These are phyloP conservation scores for Dryomyza anilis DNA, from an alignment of 2,888 invertebrate genomes.

Conservation along the genomic window DNA sequence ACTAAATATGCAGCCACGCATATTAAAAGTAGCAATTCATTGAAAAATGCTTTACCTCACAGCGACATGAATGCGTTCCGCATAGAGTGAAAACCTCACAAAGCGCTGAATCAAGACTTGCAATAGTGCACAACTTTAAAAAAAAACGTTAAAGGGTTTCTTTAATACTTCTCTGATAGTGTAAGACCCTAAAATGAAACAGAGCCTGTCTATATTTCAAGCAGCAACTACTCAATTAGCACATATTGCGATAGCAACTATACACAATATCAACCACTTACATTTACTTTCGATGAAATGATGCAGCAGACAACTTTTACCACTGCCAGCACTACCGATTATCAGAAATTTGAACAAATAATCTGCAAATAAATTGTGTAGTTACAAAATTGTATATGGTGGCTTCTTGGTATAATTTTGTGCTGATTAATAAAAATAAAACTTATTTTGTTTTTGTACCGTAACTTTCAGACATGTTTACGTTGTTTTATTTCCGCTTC, in stretches of 20 bases:
- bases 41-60: neutral
- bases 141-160: neutral
- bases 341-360: slow-evolving; percentile 85
- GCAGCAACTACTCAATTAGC: too few relatives aligned
- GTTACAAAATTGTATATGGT: neutral
- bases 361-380: slow-evolving; percentile 68
- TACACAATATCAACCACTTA: too few relatives aligned
- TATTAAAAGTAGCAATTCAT: too few relatives aligned
- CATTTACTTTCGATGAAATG: slow-evolving; percentile 87
- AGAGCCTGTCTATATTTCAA: too few relatives aligned
- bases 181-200: too few relatives aligned
- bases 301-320: slow-evolving; percentile 82
- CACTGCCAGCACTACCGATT: slow-evolving; percentile 83
- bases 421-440: too few relatives aligned
- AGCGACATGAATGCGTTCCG: neutral
- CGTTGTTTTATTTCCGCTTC: neutral
- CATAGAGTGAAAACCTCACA: neutral
- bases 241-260: too few relatives aligned
- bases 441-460: slow-evolving; percentile 43
- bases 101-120: neutral
- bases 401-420: neutral
- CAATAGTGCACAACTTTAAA: neutral
- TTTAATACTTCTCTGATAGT: too few relatives aligned
- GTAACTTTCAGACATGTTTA: slow-evolving; percentile 57
- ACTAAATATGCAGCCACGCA: too few relatives aligned